phyloP scores from a whole-genome alignment of 2,797 vertebrate species.

The Molossus alvarezi region DNA sequence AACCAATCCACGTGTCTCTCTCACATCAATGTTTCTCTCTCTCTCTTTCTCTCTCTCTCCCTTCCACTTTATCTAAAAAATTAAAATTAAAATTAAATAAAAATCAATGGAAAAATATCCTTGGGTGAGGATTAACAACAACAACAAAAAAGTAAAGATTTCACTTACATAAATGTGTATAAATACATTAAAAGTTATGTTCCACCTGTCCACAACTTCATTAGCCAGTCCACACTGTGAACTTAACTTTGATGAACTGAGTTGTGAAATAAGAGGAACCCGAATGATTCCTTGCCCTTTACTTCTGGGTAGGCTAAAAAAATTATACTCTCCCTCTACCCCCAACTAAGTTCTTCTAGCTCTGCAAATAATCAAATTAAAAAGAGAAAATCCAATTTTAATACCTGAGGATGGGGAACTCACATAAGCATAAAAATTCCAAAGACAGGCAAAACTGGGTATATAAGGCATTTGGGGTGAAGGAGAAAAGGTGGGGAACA shows the following conservation, averaged over 20 bases:
- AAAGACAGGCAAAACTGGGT: neutral
- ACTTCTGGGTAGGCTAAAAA: neutral
- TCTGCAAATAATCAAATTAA: neutral
- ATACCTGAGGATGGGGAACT: neutral
- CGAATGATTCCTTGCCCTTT: constrained; percentile 7
- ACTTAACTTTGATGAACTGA: neutral
- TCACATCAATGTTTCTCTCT: too few relatives aligned
- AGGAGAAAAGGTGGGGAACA: neutral
- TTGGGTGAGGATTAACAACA: too few relatives aligned
- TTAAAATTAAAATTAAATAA: too few relatives aligned
- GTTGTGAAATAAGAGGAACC: neutral
- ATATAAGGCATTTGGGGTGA: neutral
- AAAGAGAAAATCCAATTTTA: neutral
- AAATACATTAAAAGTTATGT: neutral
- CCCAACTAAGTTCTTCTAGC: neutral
- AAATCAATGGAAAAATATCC: too few relatives aligned
- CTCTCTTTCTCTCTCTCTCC: too few relatives aligned
- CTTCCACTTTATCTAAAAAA: too few relatives aligned
- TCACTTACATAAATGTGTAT: neutral
- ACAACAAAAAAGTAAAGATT: neutral
- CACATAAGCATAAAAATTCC: neutral
- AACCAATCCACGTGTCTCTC: too few relatives aligned
- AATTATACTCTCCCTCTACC: neutral
- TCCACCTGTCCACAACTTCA: neutral
- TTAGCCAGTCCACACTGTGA: neutral